Evolutionary conservation across 2,797 vertebrate species (phyloP), one percentile per base, ranked within the genome.

Genomic region (Pseudochromis fuscus): DNA sequence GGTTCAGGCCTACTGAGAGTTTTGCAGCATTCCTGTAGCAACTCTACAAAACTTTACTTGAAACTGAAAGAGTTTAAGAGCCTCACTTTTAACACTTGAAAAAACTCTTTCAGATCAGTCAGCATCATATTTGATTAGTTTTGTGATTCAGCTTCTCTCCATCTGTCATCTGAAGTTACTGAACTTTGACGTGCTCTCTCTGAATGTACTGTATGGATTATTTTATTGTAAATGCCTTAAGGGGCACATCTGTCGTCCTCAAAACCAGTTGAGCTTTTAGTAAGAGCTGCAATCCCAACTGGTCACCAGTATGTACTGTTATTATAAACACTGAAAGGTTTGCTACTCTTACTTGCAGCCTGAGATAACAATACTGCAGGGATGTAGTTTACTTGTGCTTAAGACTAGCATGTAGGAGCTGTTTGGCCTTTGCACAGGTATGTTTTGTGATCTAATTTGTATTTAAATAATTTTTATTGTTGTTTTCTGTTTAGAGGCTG

Each of bases 1-100:
- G 24, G 71, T 65, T 13, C 68, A 72, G 19, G 57, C 70, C 65
- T 15, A 31, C 61, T 82, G 79, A 87, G 31, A 57, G 3, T 27
- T n/a, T 15, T 59, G 61, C 23, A 27, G 52, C 56, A 19, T 58
- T 30, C 24, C 15, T 21, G 38, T 21, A 44, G 53, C 33, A 38
- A 9, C 31, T 24, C 4, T n/a, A 2, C 11, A 33, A 53, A 63
- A 57, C 44, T 76, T 74, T 35, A 64, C 37, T 19, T 48, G 1
- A 62, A n/a, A 28, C 0, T 48, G 9, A 21, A 33, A 4, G 35
- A 11, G 30, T 74, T 21, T 15, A 21, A 24, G 28, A 55, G 59
- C 52, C 35, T 18, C 5, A 38, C 16, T 6, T 16, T 31, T 33
- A 7, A 11, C 31, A 11, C 11, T 37, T 12, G 10, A 37, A 51